Percentiles rank a stretch among this genome's conserved stretches.
Conservation (phyloP, 2,888 invertebrate genomes). For the Chrysolina americana region DNA sequence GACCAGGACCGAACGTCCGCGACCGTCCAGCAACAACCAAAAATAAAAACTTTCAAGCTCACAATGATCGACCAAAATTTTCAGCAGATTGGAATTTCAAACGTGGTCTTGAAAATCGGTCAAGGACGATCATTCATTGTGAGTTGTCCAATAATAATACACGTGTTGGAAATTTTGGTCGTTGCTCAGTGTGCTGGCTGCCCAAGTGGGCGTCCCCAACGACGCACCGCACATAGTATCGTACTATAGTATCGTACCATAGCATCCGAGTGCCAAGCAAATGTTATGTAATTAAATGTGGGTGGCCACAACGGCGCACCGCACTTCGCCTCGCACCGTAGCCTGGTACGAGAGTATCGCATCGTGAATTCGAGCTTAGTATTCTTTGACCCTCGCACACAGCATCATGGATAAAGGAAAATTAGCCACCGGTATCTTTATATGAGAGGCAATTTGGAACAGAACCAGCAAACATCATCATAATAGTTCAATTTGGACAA, state of each 20-base stretch:
- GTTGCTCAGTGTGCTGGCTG: no score
- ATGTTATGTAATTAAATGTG: neutral
- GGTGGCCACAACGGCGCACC: constrained; percentile 18
- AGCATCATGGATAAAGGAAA: constrained; percentile 29
- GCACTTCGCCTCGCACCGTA: constrained; percentile 6
- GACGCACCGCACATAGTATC: neutral
- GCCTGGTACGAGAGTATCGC: constrained; percentile 7
- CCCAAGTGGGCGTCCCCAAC: neutral
- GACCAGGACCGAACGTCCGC: no score
- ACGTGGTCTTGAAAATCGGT: no score
- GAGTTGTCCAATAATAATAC: no score
- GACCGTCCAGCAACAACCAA: no score
- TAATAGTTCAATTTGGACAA: constrained; percentile 25
- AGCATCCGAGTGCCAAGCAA: neutral
- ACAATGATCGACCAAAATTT: no score
- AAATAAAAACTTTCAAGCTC: no score
- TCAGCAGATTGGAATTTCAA: no score
- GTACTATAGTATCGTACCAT: neutral
- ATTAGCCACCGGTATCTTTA: constrained; percentile 14
- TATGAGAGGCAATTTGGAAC: constrained; percentile 19
- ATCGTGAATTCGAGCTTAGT: constrained; percentile 21
- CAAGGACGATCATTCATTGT: no score
- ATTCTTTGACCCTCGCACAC: constrained; percentile 27
- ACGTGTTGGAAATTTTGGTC: no score
- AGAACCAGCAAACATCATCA: constrained; percentile 24